These are phyloP conservation scores for Eutrigla gurnardus DNA, from an alignment of 2,797 vertebrate species.

Conservation along the genomic window DNA sequence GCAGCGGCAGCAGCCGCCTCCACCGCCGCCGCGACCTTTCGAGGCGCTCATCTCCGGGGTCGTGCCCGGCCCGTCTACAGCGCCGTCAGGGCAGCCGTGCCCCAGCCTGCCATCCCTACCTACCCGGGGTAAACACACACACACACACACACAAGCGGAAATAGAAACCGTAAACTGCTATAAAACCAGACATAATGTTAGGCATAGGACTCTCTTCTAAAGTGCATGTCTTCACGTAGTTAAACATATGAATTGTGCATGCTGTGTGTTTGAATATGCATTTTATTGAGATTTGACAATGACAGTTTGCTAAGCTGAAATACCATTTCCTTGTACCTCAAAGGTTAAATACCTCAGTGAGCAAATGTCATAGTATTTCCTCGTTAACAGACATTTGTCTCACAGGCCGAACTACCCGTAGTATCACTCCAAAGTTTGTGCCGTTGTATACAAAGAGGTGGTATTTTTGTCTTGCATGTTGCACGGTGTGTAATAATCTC, in stretches of 20 bases:
- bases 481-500: slow-evolving; percentile 86
- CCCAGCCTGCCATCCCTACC: slow-evolving; percentile 93
- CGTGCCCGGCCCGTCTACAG: slow-evolving; percentile 96
- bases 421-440: slow-evolving; percentile 48
- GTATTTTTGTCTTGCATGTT: slow-evolving; percentile 84
- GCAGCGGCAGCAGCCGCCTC: slow-evolving; percentile 82
- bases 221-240: slow-evolving; percentile 54
- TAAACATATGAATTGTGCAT: slow-evolving; percentile 67
- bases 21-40: slow-evolving; percentile 92
- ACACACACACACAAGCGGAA: background rate
- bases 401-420: slow-evolving; percentile 37
- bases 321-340: slow-evolving; percentile 79
- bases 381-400: slow-evolving; percentile 3
- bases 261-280: slow-evolving; percentile 56
- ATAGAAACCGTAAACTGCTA: background rate
- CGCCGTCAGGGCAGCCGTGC: slow-evolving; percentile 93
- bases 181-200: background rate
- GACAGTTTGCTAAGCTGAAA: slow-evolving; percentile 67
- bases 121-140: slow-evolving; percentile 93
- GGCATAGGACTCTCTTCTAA: background rate
- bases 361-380: slow-evolving; percentile 1
- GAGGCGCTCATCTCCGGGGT: slow-evolving; percentile 95
- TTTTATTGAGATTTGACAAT: slow-evolving; percentile 46
- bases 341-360: slow-evolving; percentile 8
- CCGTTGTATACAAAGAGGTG: slow-evolving; percentile 75